These are phyloP conservation scores for Luscinia luscinia DNA, from an alignment of 2,797 vertebrate species.

Conservation along the genomic window DNA sequence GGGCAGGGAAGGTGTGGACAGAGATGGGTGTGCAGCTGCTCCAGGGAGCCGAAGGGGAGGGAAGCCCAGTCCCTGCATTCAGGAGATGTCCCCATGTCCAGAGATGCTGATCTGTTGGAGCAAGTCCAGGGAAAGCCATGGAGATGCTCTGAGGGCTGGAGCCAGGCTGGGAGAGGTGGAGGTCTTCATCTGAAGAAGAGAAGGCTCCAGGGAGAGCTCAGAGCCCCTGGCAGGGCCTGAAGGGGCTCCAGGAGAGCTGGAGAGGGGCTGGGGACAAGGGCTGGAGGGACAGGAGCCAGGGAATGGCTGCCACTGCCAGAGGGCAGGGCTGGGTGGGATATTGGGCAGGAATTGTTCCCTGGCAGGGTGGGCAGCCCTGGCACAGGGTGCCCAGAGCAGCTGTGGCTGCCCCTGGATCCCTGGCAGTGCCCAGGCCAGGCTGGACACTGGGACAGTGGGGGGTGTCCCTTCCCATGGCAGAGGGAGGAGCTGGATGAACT, in stretches of 20 bases:
- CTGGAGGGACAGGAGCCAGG: neutral
- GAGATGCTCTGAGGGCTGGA: neutral
- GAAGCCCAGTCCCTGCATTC: neutral
- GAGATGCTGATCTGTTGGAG: neutral
- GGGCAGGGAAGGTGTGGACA: neutral
- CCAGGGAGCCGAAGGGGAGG: neutral
- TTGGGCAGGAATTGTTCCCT: neutral
- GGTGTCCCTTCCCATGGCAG: neutral
- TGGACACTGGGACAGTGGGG: neutral
- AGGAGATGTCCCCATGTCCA: neutral
- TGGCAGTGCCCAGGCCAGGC: neutral
- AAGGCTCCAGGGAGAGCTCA: neutral
- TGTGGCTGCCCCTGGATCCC: neutral
- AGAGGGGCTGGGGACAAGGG: neutral
- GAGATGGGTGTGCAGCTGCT: neutral
- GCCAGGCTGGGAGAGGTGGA: neutral
- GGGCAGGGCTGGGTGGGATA: neutral
- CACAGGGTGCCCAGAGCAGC: neutral
- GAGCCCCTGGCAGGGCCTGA: neutral
- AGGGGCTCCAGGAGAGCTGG: neutral
- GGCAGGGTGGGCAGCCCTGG: neutral
- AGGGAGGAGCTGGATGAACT: neutral
- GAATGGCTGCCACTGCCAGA: neutral
- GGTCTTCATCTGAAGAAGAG: neutral
- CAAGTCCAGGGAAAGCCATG: fast-evolving